Conservation (phyloP, 2,797 vertebrate species). For the Mico argentatus region DNA sequence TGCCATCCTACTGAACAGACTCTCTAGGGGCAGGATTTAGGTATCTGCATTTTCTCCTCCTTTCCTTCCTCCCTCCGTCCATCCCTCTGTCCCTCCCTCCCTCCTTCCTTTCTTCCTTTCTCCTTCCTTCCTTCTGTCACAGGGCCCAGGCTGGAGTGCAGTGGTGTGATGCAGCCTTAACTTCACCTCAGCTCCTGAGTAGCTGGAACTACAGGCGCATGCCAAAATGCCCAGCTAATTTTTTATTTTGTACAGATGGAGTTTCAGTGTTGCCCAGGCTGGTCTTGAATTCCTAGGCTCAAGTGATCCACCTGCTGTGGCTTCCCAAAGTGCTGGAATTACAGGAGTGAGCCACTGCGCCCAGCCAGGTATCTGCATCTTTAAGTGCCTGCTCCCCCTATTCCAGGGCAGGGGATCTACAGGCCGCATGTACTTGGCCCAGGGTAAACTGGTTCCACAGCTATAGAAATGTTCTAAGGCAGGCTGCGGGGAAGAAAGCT, state of each 20-base stretch:
- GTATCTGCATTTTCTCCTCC: not conserved
- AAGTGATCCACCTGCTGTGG: not conserved
- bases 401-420: not conserved
- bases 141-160: not conserved
- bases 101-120: too few species aligned
- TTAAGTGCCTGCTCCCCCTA: not conserved
- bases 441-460: not conserved
- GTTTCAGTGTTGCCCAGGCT: not conserved
- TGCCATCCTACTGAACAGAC: not conserved
- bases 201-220: not conserved
- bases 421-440: not conserved
- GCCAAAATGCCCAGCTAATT: not conserved
- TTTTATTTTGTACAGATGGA: not conserved
- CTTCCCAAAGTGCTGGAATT: not conserved
- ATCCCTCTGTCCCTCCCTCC: too few species aligned
- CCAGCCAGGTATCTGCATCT: not conserved
- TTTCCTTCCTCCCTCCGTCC: too few species aligned
- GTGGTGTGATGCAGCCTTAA: not conserved
- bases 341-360: fast-evolving
- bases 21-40: not conserved
- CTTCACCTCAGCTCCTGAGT: not conserved
- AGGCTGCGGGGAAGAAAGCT: not conserved
- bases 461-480: not conserved
- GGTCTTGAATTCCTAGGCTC: not conserved
- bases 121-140: too few species aligned